Base-by-base conservation (phyloP, 2,797 vertebrate genomes). In the Salmo trutta region DNA sequence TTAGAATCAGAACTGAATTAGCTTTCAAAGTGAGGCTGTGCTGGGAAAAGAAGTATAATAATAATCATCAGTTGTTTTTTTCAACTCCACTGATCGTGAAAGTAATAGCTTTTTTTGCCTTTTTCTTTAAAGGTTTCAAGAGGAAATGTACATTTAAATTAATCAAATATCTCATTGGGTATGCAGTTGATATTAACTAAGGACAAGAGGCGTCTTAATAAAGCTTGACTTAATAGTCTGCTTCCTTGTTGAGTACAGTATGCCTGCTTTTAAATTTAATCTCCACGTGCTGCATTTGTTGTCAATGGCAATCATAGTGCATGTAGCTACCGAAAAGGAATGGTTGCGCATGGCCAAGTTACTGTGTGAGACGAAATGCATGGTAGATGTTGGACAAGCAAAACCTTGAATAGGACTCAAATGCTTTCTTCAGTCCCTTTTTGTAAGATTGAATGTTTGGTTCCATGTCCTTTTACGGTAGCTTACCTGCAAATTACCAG, bases 91-190 rank as follows among this genome's bases (percentile, higher is more conserved):
- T 15, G 41, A 24, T 53, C 3, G 71, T 31, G 19, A 73, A 59
- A 73, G 52, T 65, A 75, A 75, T 75, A 65, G 59, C 14, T 70
- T 70, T 19, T 70, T 41, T 41, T 15, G 5, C 33, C 21, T 65
- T 75, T 75, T 47, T n/a, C 54, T 66, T 41, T 6, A 21, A 62
- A 52, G 56, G 33, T 74, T 74, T 33, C 54, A 74, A 65, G 5
- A 47, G 12, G 41, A 21, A 64, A 74, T 64, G 41, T 65, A 65
- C 73, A 66, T 75, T 65, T 65, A 41, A 75, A 75, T 64, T 4
- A 65, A 51, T 51, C 56, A 64, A 47, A 65, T 24, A 74, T 41
- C 33, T 47, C n/a, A 51, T 14, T n/a, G 62, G 59, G 36, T 53
- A 56, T 56, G 5, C 52, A 24, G 47, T 73, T 73, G 24, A 73